Base-by-base conservation (phyloP, 2,113 vertebrate species). In the Oxyruncus cristatus region DNA sequence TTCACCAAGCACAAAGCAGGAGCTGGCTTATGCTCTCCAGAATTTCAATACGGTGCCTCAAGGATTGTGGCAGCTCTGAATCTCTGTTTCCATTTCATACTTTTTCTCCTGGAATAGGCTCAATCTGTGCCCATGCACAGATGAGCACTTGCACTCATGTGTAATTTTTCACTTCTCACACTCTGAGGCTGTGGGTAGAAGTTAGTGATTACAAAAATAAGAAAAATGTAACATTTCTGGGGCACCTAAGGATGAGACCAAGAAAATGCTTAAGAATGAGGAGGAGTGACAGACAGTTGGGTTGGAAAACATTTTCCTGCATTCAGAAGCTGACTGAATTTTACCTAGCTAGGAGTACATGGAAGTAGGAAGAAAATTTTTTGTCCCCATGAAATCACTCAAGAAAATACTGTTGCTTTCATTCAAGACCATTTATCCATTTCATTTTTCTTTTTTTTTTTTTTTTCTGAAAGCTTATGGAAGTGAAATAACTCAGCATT, bases 261-360 rank as follows among this genome's bases (percentile, higher is more conserved):
- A 89, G 61, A 71, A 94, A 94, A 58, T 41, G 14, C 33, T 37
- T 67, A 73, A 85, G 47, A 78, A 33, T 61, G 47, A 94, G 88
- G 76, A 94, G 84, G 88, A 91, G 75, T 91, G 78, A 91, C 58
- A 95, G 76, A 91, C 59, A 73, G 17, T 52, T 83, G 20, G 23
- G 5, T 21, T 85, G 41, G 27, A 89, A 96, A 75, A 21, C 44
- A 53, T 73, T 93, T 90, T 59, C 8, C 35, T 66, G 21, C 13
- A 37, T 80, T 93, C 27, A 77, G 71, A 35, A 93, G 5, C 14
- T 88, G 30, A 6, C 13, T 88, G 75, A 70, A 76, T 88, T 96
- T 94, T 91, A 66, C 35, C 6, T 63, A 74, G 3, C n/a, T 79
- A 30, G 5, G 10, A 65, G 9, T 55, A 59, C 5, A 3, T 44